Conservation (phyloP, 2,888 invertebrate species). For the Cosmia trapezina region DNA sequence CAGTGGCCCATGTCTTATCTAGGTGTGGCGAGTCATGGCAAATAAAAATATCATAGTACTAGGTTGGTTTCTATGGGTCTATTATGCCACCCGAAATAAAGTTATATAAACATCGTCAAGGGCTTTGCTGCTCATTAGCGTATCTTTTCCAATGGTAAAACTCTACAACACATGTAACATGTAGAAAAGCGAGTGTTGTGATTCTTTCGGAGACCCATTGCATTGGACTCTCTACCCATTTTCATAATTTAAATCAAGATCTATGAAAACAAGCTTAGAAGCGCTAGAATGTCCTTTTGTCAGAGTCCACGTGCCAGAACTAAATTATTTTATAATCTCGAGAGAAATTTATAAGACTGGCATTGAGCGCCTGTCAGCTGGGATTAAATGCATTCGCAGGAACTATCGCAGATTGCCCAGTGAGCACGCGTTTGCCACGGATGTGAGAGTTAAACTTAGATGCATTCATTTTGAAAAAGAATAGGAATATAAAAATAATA, state of each 20-base stretch:
- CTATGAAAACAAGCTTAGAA: background rate
- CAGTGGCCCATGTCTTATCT: too few species aligned
- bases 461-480: background rate
- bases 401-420: constrained; percentile 56
- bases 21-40: too few species aligned
- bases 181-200: too few species aligned
- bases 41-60: too few species aligned
- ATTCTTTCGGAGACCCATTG: background rate
- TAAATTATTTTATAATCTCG: constrained; percentile 33
- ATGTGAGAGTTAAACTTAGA: constrained; percentile 11
- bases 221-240: background rate
- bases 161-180: too few species aligned
- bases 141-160: too few species aligned
- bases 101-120: background rate
- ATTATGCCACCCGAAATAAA: too few species aligned
- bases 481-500: too few species aligned
- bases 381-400: constrained; percentile 56
- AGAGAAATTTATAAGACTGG: constrained; percentile 36
- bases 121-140: background rate
- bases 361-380: constrained; percentile 46
- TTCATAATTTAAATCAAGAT: background rate
- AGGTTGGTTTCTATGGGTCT: too few species aligned
- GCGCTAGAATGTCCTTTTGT: background rate
- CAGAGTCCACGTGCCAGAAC: background rate
- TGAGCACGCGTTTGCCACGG: constrained; percentile 39